Conservation (phyloP, 2,797 vertebrate species). For the Sandelia bainsii region DNA sequence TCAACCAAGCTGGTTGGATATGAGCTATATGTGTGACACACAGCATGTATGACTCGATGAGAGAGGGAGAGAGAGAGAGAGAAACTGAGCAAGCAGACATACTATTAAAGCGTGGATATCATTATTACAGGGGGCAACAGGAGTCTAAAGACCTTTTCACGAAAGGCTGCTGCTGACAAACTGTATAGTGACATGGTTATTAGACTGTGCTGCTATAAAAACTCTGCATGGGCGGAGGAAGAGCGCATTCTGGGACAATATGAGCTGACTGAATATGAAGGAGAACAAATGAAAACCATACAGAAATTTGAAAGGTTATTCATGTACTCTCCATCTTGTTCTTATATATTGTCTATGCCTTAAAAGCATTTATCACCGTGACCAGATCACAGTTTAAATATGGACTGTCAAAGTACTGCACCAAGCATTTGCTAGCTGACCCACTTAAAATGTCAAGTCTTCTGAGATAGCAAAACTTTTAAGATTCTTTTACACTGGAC, state of each 20-base stretch:
- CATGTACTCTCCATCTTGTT: not conserved
- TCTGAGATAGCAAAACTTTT: slow-evolving; percentile 7
- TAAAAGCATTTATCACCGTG: slow-evolving; percentile 29
- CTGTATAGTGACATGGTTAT: slow-evolving; percentile 15
- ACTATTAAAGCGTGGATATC: slow-evolving; percentile 27
- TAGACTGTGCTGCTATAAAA: slow-evolving; percentile 20
- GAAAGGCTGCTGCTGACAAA: slow-evolving; percentile 38
- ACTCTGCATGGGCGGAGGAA: not conserved
- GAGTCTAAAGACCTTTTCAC: slow-evolving; percentile 15
- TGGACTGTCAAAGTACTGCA: slow-evolving; percentile 15
- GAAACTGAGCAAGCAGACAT: slow-evolving; percentile 8
- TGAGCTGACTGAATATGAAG: slow-evolving; percentile 14
- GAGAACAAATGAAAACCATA: slow-evolving; percentile 28
- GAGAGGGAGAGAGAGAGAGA: not conserved
- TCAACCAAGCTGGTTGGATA: not conserved
- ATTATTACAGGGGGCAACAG: slow-evolving; percentile 36
- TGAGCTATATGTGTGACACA: no score
- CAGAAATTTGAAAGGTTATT: slow-evolving; percentile 18
- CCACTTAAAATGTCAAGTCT: slow-evolving; percentile 51
- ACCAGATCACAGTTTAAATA: slow-evolving; percentile 31
- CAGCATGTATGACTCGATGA: not conserved
- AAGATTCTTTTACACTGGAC: slow-evolving; percentile 37
- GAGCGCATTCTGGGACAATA: slow-evolving; percentile 33
- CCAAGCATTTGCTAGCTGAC: slow-evolving; percentile 30
- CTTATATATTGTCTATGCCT: not conserved